A percentile compares a stretch with the other conserved stretches of the same genome.
Evolutionary conservation across 2,113 vertebrate genomes (phyloP).

Genomic region (Lonchura striata): DNA sequence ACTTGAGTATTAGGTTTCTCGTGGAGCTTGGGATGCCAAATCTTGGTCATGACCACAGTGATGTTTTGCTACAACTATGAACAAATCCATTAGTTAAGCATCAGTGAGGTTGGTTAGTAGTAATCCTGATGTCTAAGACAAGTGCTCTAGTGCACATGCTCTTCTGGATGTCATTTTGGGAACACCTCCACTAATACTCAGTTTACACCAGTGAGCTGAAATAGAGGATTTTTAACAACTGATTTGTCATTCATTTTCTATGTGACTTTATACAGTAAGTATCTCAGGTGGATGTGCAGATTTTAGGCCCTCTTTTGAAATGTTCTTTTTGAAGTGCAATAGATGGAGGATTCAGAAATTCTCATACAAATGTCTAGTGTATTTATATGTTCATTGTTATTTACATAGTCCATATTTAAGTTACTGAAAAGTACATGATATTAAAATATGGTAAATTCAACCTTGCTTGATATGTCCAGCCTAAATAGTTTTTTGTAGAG

Average conservation of each 20-base stretch:
- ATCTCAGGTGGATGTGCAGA: not conserved
- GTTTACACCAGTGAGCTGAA: not conserved
- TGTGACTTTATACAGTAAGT: not conserved
- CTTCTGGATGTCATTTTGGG: not conserved
- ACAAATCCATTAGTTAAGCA: not conserved
- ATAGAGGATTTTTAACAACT: not conserved
- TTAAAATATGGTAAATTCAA: not conserved
- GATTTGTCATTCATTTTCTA: not conserved
- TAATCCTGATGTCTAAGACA: not conserved
- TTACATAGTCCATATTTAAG: not conserved
- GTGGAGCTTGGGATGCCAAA: not conserved
- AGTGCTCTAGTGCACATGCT: not conserved
- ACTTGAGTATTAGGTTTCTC: not conserved
- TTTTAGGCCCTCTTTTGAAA: not conserved
- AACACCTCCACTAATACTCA: not conserved
- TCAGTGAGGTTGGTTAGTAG: not conserved
- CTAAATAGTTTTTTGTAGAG: not conserved
- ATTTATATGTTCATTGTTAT: not conserved
- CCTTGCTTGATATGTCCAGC: not conserved
- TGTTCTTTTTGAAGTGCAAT: not conserved
- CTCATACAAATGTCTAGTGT: fast-evolving
- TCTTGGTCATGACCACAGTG: not conserved
- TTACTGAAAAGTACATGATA: not conserved
- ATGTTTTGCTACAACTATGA: not conserved
- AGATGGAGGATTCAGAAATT: not conserved